Evolutionary conservation across 2,888 invertebrate species (phyloP), one percentile per base, ranked within the genome.

Genomic region (Orchesella flavescens): DNA sequence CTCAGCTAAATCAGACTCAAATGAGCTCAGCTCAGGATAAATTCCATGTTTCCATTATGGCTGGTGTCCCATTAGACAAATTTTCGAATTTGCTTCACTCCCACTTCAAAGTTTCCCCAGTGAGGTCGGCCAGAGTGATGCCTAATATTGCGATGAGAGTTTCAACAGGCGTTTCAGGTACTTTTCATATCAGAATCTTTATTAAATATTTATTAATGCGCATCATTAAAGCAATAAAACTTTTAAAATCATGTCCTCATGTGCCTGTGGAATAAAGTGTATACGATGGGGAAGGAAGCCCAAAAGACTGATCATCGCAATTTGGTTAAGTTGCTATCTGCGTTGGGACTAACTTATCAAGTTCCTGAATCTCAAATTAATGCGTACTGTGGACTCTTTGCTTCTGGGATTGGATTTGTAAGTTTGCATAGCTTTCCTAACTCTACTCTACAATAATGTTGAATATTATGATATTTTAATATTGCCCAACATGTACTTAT

Each of bases 371-470:
- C 92, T 10, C 91, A 95, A 89, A 94, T 98, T 88, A 94, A 96
- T 90, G 93, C 95, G 0, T 93, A 95, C 71, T 94, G 95, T 15
- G 94, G 94, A 0, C 90, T 99, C 9, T 93, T 95, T 69, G 97
- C 95, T 4, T 95, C 95, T 91, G 98, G 97, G 1, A 97, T 97
- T 44, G 98, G 98, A 61, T 99, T 94, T 93, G 96, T 97, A 92
- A 93, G 93, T 53, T 23, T 10, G 10, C 7, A 34, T 34, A n/a
- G n/a, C n/a, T n/a, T 66, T 63, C 23, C 9, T 43, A 44, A 66
- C 3, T 3, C n/a, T 66, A 13, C 9, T 15, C 43, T 17, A 3
- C 66, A 21, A 7, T 23, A 19, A 63, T 34, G 9, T n/a, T n/a
- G n/a, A n/a, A n/a, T n/a, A n/a, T n/a, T n/a, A n/a, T n/a, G n/a